Evolutionary conservation across 2,113 vertebrate genomes (phyloP).

Genomic region (Anseranas semipalmata): DNA sequence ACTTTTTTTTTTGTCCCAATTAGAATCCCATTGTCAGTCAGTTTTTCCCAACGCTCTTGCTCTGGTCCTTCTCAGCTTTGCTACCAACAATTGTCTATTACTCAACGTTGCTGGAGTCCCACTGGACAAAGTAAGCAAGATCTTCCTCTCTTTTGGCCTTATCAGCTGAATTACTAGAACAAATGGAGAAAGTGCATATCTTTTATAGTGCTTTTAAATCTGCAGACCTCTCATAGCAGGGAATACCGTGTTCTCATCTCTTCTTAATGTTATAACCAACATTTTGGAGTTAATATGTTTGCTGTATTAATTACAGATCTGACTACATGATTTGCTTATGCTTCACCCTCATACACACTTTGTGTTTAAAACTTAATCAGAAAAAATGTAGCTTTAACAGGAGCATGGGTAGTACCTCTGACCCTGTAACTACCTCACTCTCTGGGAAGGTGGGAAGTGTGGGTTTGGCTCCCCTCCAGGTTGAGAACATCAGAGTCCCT

Average conservation of each 20-base stretch:
- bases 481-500: not conserved
- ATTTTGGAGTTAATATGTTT: not conserved
- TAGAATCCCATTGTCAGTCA: constrained; percentile 93
- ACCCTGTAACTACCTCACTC: accelerated
- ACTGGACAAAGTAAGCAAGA: constrained; percentile 91
- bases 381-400: not conserved
- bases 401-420: not conserved
- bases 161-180: not conserved
- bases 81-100: constrained; percentile 93
- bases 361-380: not conserved
- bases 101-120: constrained; percentile 90
- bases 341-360: accelerated
- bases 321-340: not conserved
- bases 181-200: not conserved
- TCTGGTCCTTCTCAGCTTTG: constrained; percentile 93
- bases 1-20: not conserved
- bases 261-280: not conserved
- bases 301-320: not conserved
- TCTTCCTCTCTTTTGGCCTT: not conserved
- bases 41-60: constrained; percentile 94
- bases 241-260: not conserved
- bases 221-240: accelerated
- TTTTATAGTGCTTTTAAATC: not conserved
- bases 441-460: not conserved
- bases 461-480: not conserved